Percentiles rank a stretch among this genome's conserved stretches.
Conservation (phyloP, 92 coral and sea anemone species). For the Blastomussa wellsi region DNA sequence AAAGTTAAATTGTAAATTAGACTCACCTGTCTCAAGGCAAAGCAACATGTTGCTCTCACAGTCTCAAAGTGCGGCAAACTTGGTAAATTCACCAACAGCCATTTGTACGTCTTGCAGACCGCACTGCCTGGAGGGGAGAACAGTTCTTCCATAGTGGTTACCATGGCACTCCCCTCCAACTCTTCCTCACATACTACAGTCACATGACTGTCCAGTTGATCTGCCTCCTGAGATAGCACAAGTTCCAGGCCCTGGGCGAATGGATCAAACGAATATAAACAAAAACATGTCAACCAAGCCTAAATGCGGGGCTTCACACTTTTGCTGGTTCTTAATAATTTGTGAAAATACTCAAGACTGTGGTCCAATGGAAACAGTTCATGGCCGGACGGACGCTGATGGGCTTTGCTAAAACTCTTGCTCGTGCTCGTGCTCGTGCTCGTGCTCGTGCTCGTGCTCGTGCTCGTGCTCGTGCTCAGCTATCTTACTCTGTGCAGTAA, state of each 20-base stretch:
- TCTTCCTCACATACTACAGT: conserved; percentile 70
- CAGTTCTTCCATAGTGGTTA: conserved; percentile 76
- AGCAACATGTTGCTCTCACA: conserved; percentile 83
- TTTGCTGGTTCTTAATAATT: too few relatives aligned
- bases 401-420: too few relatives aligned
- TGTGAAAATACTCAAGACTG: too few relatives aligned
- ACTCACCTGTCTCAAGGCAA: conserved; percentile 83
- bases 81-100: conserved; percentile 80
- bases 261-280: not conserved
- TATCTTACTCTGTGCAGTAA: too few relatives aligned
- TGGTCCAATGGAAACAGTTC: too few relatives aligned
- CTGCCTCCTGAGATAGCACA: conserved; percentile 67
- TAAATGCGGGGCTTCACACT: too few relatives aligned
- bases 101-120: conserved; percentile 58
- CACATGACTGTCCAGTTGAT: conserved; percentile 41
- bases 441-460: too few relatives aligned
- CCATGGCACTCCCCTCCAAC: conserved; percentile 71
- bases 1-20: not conserved
- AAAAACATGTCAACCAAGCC: too few relatives aligned
- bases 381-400: too few relatives aligned
- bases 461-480: too few relatives aligned
- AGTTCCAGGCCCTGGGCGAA: conserved; percentile 65
- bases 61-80: conserved; percentile 86
- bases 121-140: conserved; percentile 63
- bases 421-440: too few relatives aligned